Conservation (phyloP, 2,888 invertebrate genomes). For the Desoria tigrina region DNA sequence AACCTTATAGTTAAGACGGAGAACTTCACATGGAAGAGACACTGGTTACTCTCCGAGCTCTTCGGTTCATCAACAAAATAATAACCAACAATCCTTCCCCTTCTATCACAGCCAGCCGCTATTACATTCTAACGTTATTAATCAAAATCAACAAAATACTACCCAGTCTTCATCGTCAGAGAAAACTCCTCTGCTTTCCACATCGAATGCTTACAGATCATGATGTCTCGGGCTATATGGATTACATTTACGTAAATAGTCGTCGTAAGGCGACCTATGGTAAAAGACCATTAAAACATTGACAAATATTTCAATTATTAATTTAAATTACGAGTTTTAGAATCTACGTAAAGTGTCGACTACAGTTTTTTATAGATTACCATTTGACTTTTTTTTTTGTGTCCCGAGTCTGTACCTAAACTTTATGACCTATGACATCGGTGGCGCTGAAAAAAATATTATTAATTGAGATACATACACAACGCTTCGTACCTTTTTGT, state of each 20-base stretch:
- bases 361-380: too few relatives aligned
- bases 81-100: constrained; percentile 26
- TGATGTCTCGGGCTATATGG: constrained; percentile 18
- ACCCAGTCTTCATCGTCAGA: constrained; percentile 24
- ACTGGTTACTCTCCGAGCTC: not conserved
- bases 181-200: constrained; percentile 39
- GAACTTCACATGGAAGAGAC: not conserved
- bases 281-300: too few relatives aligned
- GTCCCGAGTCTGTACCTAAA: too few relatives aligned
- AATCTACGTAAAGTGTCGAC: too few relatives aligned
- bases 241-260: constrained; percentile 8
- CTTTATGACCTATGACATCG: too few relatives aligned
- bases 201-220: constrained; percentile 15
- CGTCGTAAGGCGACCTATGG: not conserved
- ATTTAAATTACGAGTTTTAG: too few relatives aligned
- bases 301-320: too few relatives aligned
- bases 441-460: too few relatives aligned
- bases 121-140: constrained; percentile 29
- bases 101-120: constrained; percentile 43
- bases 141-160: constrained; percentile 6
- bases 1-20: constrained; percentile 11
- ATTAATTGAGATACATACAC: too few relatives aligned
- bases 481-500: too few relatives aligned
- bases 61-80: constrained; percentile 7
- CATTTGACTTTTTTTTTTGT: too few relatives aligned